Percentiles rank a stretch among this genome's conserved stretches.
phyloP scores from a whole-genome alignment of 2,888 invertebrate species.

The Sesia apiformis region DNA sequence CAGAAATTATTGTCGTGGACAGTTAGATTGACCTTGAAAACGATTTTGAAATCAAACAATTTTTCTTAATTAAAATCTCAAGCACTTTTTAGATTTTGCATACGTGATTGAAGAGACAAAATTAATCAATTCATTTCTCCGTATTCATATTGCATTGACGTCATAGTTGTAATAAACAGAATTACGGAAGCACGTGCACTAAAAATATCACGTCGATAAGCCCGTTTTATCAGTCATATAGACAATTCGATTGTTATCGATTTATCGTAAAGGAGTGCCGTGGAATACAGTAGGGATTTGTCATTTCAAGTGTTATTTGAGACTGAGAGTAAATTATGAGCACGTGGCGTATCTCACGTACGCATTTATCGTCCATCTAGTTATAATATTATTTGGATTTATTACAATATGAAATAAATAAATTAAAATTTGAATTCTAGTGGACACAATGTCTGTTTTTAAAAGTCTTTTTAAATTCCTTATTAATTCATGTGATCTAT shows the following conservation, averaged over 20 bases:
- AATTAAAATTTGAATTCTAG: too few relatives aligned
- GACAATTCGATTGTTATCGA: neutral
- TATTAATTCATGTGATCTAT: too few relatives aligned
- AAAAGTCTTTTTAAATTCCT: too few relatives aligned
- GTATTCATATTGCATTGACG: neutral
- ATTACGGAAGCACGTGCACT: neutral
- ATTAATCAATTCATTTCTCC: too few relatives aligned
- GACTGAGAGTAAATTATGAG: neutral
- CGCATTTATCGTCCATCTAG: neutral
- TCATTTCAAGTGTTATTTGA: neutral
- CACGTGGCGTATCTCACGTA: slow-evolving; percentile 6
- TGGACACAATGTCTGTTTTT: too few relatives aligned
- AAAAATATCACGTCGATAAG: neutral
- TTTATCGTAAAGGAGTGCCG: neutral
- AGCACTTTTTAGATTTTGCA: too few relatives aligned
- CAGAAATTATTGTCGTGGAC: too few relatives aligned
- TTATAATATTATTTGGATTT: neutral
- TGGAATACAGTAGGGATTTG: neutral
- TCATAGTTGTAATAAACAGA: neutral
- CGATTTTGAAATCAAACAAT: too few relatives aligned
- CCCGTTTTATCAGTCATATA: neutral
- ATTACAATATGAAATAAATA: too few relatives aligned
- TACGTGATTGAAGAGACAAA: too few relatives aligned
- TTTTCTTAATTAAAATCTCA: too few relatives aligned
- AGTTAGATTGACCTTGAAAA: too few relatives aligned